phyloP scores from a whole-genome alignment of 2,113 vertebrate species.

The Amazona vittata region DNA sequence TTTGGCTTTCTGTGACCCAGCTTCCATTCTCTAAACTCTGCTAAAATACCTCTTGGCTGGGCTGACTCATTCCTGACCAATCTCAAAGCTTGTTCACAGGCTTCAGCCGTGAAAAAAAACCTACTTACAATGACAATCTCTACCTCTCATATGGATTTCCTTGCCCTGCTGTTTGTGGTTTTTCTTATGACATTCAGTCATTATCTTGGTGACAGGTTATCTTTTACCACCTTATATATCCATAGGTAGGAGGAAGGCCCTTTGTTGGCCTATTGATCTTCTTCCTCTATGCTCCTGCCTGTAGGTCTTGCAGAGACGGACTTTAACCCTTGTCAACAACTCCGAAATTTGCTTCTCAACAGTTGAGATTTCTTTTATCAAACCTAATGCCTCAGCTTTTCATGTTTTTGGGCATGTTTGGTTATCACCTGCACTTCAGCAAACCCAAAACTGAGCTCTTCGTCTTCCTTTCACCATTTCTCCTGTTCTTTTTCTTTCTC shows the following conservation, averaged over 20 bases:
- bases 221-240: background rate
- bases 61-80: background rate
- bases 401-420: background rate
- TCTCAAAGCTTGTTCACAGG: background rate
- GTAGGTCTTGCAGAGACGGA: background rate
- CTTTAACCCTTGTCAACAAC: background rate
- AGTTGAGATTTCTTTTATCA: background rate
- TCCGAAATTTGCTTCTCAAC: background rate
- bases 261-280: background rate
- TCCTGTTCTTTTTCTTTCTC: background rate
- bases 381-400: background rate
- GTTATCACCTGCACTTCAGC: background rate
- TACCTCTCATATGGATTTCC: background rate
- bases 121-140: background rate
- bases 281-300: background rate
- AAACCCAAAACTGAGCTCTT: background rate
- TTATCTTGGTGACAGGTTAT: background rate
- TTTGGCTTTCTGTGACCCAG: background rate
- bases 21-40: background rate
- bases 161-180: background rate
- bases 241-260: background rate
- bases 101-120: background rate
- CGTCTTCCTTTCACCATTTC: background rate
- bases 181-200: background rate
- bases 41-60: background rate